Percentiles rank a stretch among this genome's conserved stretches.
phyloP scores from a whole-genome alignment of 2,113 vertebrate species.

The Sylvietta virens region DNA sequence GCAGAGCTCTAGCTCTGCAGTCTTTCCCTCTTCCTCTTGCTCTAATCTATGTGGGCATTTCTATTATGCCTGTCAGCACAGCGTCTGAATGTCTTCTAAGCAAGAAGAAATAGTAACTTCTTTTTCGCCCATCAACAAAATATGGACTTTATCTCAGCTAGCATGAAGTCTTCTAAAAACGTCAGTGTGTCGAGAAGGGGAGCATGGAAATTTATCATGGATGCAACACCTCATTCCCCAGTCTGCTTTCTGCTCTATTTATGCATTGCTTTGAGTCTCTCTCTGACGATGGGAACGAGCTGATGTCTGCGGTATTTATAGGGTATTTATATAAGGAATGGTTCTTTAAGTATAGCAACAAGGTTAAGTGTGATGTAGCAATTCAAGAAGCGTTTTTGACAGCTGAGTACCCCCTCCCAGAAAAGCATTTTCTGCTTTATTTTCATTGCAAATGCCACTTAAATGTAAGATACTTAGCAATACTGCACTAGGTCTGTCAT shows the following conservation, averaged over 20 bases:
- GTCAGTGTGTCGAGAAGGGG: background rate
- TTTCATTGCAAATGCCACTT: background rate
- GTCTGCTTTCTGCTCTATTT: background rate
- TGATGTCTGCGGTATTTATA: background rate
- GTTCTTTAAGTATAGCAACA: background rate
- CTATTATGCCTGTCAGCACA: background rate
- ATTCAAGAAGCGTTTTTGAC: background rate
- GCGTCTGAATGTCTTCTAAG: background rate
- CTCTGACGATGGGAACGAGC: background rate
- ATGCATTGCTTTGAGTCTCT: background rate
- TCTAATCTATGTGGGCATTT: constrained; percentile 41
- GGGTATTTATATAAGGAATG: background rate
- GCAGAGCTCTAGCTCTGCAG: constrained; percentile 3
- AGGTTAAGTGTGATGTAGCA: background rate
- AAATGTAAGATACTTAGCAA: background rate
- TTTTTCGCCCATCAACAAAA: background rate
- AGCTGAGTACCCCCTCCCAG: background rate
- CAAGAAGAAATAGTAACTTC: background rate
- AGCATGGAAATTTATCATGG: background rate
- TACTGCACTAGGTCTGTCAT: background rate
- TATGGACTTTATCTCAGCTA: background rate
- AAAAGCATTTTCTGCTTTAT: background rate
- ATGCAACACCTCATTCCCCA: background rate
- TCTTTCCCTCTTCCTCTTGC: background rate
- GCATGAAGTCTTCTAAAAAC: background rate